Base-by-base conservation (phyloP, 2,113 vertebrate genomes). In the Trematocara variabile region DNA sequence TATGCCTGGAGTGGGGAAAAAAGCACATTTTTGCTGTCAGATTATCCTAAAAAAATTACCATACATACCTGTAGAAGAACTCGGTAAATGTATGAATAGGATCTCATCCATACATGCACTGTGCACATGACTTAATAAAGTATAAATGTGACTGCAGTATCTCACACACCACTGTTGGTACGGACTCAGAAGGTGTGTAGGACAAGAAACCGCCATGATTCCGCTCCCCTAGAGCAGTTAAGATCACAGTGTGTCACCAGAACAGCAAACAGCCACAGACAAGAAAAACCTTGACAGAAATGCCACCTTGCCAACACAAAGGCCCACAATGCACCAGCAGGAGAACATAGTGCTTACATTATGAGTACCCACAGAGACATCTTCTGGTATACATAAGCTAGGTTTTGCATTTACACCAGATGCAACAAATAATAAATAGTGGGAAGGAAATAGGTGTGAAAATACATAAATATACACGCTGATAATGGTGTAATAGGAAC, bases 291-390 rank as follows among this genome's bases (percentile, higher is more conserved):
- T 55, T 79, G 78, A 86, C 85, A 90, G 82, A 73, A 83, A 86
- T 88, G 80, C 90, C 87, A 90, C 86, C 68, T 83, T 75, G 8
- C 53, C 75, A 89, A 86, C 83, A 91, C 86, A 92, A 85, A 85
- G 83, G 58, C 37, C 18, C 46, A 63, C 33, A 11, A 22, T 50
- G 73, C 77, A 55, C 48, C 4, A 46, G 77, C 77, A 85, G 81
- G 14, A 77, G 55, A 77, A 77, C 65, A 11, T 46, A 75, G 55
- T 81, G 44, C 77, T 85, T 30, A 20, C 13, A 39, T 48, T 85
- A 16, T 30, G 44, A 83, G 53, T 81, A 78, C 37, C 60, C 77
- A 30, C 3, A 20, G 28, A 80, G 79, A 58, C 30, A 28, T 77
- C 70, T 22, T 78, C 37, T 37, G 46, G 37, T 63, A 34, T 77